Conservation (phyloP, 2,888 invertebrate species). For the Branchipolynoe longqiensis region DNA sequence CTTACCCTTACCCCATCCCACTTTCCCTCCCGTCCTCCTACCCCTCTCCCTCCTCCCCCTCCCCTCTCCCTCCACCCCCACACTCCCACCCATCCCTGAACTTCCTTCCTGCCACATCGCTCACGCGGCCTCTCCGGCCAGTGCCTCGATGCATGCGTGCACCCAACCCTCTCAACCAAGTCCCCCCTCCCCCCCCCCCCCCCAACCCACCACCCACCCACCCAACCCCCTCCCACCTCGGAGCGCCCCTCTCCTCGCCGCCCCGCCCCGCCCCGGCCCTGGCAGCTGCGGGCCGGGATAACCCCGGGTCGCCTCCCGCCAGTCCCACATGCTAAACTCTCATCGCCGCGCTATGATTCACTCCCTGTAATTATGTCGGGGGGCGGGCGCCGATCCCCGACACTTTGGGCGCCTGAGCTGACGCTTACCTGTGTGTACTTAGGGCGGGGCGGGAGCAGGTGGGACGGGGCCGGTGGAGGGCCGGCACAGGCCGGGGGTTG, state of each 20-base stretch:
- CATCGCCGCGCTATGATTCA: slow-evolving; percentile 25
- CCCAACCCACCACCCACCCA: not conserved
- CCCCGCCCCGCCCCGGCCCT: not conserved
- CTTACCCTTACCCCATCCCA: no score
- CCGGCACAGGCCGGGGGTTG: no score
- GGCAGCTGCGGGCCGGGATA: not conserved
- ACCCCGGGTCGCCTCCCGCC: not conserved
- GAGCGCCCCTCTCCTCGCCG: not conserved
- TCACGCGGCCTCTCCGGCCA: not conserved
- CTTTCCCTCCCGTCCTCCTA: no score
- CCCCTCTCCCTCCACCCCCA: no score
- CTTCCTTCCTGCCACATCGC: no score
- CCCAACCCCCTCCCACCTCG: not conserved
- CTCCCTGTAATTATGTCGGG: slow-evolving; percentile 18
- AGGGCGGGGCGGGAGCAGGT: slow-evolving; percentile 27
- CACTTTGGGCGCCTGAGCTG: not conserved
- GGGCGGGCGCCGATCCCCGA: slow-evolving; percentile 8
- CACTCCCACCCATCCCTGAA: no score
- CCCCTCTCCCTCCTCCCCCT: no score
- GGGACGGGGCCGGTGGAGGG: no score
- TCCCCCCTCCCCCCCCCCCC: not conserved
- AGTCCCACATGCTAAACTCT: slow-evolving; percentile 39
- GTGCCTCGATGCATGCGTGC: not conserved
- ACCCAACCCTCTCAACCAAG: not conserved
- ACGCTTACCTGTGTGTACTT: slow-evolving; percentile 31